These are phyloP conservation scores for Scrobipalpa costella DNA, from an alignment of 2,888 invertebrate genomes.

Conservation along the genomic window DNA sequence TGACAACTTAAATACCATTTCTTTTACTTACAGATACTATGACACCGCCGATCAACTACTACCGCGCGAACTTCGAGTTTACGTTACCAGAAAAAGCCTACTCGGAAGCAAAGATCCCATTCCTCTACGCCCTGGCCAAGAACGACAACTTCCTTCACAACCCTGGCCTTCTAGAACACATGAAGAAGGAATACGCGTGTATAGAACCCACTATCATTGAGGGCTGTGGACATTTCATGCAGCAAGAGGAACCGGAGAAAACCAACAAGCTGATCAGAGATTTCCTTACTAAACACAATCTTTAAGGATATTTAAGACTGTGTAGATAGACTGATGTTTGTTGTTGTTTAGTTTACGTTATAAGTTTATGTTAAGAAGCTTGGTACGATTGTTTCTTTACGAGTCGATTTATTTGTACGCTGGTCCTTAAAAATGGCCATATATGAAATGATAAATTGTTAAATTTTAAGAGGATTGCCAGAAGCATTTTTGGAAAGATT, in stretches of 20 bases:
- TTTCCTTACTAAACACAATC: conserved; percentile 63
- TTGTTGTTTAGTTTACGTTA: conserved; percentile 1
- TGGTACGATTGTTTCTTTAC: background rate
- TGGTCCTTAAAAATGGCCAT: no score
- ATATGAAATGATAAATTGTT: no score
- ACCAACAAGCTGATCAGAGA: conserved; percentile 76
- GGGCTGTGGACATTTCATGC: conserved; percentile 76
- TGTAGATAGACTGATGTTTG: conserved; percentile 5
- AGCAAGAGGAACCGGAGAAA: conserved; percentile 78
- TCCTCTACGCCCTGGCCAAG: conserved; percentile 68
- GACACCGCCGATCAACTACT: conserved; percentile 80
- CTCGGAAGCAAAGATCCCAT: conserved; percentile 55
- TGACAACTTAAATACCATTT: no score
- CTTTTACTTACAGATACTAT: conserved; percentile 68
- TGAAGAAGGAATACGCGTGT: conserved; percentile 64
- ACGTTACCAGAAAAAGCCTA: conserved; percentile 46
- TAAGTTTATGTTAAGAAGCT: background rate
- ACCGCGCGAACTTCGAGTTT: conserved; percentile 70
- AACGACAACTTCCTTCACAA: conserved; percentile 63
- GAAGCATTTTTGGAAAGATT: no score
- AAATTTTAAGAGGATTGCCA: no score
- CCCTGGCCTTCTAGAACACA: conserved; percentile 47
- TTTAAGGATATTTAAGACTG: conserved; percentile 36
- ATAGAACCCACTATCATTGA: conserved; percentile 69
- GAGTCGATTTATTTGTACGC: background rate